Evolutionary conservation across 2,113 vertebrate genomes (phyloP), one percentile per base, ranked within the genome.

Genomic region (Edolisoma coerulescens): DNA sequence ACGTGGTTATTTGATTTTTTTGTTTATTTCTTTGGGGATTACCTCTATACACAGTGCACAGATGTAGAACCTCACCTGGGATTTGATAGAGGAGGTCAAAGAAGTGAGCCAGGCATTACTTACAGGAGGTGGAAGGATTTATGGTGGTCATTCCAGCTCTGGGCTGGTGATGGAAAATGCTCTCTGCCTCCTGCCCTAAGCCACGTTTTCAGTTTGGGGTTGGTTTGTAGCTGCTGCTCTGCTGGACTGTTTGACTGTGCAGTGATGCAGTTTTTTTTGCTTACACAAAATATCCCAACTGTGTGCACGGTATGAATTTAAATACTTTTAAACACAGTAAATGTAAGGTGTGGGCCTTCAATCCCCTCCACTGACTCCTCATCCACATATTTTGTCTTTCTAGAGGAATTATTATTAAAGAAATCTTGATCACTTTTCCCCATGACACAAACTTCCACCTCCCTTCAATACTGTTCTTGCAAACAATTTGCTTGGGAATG

Each of bases 1-100:
- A 47, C 18, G 0, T 28, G 19, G 23, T 68, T 12, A 3, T 42
- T 12, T 2, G 7, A 41, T 8, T 49, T 10, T 0, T 13, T 22
- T 10, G 7, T 68, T 23, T 30, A 35, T 32, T 6, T 3, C 9
- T 56, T 45, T 39, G n/a, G 26, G 49, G 68, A 15, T 84, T 59
- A 3, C 39, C 16, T 69, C 64, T 71, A 4, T 13, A 3, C 26
- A 2, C 2, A 24, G 65, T 13, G 18, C 50, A n/a, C 17, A 37
- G 44, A 4, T 28, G 30, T 10, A 74, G 44, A 53, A 30, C 12
- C 27, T 83, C 28, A 15, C 24, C 44, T 39, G 16, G 7, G 23
- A 2, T 65, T 67, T 69, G 75, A 16, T 3, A 27, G 54, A 88
- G 23, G 83, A 80, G 68, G 47, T 80, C 20, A 37, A 35, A 47